Evolutionary conservation across 2,888 invertebrate species (phyloP).

Genomic region (Ctena decussata): DNA sequence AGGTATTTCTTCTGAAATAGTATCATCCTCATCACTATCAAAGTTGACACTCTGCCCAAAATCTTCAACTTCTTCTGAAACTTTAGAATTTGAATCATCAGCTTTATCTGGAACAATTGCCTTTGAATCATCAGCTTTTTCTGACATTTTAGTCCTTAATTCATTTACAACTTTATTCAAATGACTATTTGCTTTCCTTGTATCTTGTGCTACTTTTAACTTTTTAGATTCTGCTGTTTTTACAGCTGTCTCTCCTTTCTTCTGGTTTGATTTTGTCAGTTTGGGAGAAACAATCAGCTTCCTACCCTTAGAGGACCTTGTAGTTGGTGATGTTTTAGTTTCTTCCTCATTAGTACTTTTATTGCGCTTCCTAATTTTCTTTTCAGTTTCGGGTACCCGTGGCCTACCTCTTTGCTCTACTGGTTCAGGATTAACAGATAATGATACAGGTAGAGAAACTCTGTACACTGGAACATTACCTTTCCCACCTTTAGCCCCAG

Average conservation of each 20-base stretch:
- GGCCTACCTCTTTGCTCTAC: not conserved
- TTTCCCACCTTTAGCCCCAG: not conserved
- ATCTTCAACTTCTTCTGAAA: slow-evolving; percentile 9
- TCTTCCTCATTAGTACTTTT: not conserved
- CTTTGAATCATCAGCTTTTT: not conserved
- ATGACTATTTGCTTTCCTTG: not conserved
- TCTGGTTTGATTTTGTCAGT: not conserved
- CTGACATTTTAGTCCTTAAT: not conserved
- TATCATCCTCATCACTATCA: slow-evolving; percentile 51
- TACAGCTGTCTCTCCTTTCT: not conserved
- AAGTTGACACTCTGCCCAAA: slow-evolving; percentile 50
- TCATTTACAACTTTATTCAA: not conserved
- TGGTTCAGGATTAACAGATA: not conserved
- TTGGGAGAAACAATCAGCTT: not conserved
- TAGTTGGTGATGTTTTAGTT: not conserved
- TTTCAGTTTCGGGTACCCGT: not conserved
- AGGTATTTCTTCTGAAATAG: too few species aligned
- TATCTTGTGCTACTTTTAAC: not conserved
- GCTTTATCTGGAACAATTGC: not conserved
- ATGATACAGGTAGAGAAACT: not conserved
- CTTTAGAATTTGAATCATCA: not conserved
- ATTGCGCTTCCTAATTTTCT: not conserved
- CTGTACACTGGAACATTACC: not conserved
- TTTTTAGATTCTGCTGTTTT: not conserved
- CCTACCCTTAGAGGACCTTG: not conserved